These are phyloP conservation scores for Alexandromys fortis DNA, from an alignment of 2,113 vertebrate species.

Conservation along the genomic window DNA sequence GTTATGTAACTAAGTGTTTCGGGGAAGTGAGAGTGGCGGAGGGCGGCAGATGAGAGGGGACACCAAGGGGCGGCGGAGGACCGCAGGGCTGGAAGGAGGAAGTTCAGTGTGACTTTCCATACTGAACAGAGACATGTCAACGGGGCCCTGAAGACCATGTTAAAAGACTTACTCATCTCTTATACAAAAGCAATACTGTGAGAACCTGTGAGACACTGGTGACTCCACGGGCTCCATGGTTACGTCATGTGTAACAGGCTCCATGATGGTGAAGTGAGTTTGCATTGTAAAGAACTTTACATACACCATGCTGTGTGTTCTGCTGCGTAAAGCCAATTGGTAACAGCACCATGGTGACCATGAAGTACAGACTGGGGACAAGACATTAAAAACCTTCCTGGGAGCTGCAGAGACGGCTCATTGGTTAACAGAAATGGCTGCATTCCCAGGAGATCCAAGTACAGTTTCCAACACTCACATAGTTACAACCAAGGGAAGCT, in stretches of 20 bases:
- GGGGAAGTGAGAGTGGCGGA: constrained; percentile 76
- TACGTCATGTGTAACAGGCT: not conserved
- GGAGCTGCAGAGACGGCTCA: not conserved
- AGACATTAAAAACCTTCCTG: not conserved
- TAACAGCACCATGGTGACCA: not conserved
- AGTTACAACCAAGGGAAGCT: not conserved
- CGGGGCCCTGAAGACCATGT: not conserved
- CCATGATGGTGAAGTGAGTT: not conserved
- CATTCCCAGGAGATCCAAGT: not conserved
- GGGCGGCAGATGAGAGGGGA: constrained; percentile 58
- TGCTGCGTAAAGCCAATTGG: not conserved
- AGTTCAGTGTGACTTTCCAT: constrained; percentile 54
- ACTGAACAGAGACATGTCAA: not conserved
- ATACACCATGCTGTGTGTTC: fast-evolving
- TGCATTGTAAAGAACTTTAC: not conserved
- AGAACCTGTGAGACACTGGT: not conserved
- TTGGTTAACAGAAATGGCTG: not conserved
- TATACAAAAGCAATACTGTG: too few species aligned
- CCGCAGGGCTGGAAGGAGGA: constrained; percentile 58
- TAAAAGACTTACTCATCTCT: not conserved
- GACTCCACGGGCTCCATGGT: not conserved
- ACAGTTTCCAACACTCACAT: too few species aligned
- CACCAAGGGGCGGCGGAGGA: constrained; percentile 60
- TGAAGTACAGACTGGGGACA: not conserved
- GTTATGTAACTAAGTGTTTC: constrained; percentile 72